These are phyloP conservation scores for Hyposmocoma kahamanoa DNA, from an alignment of 1,140 invertebrate genomes.

Conservation along the genomic window DNA sequence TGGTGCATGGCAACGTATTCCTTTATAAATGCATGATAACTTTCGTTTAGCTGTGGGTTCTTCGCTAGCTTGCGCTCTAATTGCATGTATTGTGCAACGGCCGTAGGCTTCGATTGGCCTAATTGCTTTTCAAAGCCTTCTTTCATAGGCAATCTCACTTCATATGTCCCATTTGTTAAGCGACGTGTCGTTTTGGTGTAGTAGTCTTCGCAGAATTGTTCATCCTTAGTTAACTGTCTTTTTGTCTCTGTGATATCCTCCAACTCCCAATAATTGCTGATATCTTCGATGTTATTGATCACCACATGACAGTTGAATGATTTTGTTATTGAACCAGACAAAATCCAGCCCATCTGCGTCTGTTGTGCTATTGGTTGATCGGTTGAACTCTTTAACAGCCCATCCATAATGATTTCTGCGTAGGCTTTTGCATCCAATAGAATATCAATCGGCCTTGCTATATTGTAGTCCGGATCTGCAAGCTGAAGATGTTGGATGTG, in stretches of 20 bases:
- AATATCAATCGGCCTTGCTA: background rate
- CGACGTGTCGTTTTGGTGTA: background rate
- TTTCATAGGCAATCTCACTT: background rate
- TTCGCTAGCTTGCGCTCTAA: background rate
- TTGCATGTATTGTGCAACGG: background rate
- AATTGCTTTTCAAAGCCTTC: background rate
- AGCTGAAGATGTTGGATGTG: background rate
- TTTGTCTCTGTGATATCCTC: background rate
- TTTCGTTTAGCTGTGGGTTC: background rate
- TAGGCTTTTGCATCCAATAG: background rate
- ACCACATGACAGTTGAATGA: background rate
- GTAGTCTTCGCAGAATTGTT: background rate
- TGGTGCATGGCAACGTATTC: constrained; percentile 2
- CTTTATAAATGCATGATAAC: background rate
- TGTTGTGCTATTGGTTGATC: constrained; percentile 18
- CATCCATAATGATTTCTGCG: background rate
- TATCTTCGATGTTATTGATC: background rate
- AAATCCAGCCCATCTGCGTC: constrained; percentile 19
- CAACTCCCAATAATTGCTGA: background rate
- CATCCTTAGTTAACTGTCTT: background rate
- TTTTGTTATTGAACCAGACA: constrained; percentile 16
- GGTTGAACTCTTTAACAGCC: background rate
- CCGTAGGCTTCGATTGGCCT: background rate
- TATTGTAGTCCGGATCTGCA: constrained; percentile 2
- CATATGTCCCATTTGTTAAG: background rate